These are phyloP conservation scores for Cryptotermes secundus DNA, from an alignment of 1,140 invertebrate genomes.

Conservation along the genomic window DNA sequence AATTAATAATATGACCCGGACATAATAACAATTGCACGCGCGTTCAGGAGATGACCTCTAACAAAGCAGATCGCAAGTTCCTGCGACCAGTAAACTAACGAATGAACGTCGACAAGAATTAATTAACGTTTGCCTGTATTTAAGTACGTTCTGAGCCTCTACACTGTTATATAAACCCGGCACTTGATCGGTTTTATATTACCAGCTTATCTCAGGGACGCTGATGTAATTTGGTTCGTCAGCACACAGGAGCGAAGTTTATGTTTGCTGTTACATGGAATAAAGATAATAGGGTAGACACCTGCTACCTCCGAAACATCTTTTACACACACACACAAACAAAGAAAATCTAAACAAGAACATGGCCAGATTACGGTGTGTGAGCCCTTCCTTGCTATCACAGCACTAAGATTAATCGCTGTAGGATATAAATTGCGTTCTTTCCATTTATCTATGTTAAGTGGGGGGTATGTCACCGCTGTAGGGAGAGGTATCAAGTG, in stretches of 20 bases:
- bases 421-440: no score
- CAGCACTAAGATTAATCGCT: no score
- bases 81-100: neutral
- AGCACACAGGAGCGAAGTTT: neutral
- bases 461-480: no score
- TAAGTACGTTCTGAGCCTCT: neutral
- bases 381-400: no score
- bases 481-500: no score
- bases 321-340: no score
- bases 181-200: conserved; percentile 10
- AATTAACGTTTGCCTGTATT: neutral
- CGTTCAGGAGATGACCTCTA: no score
- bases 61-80: no score
- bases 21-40: no score
- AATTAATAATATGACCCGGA: no score
- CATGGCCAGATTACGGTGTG: neutral
- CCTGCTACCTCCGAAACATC: neutral
- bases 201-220: conserved; percentile 4
- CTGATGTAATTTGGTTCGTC: conserved; percentile 11
- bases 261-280: neutral
- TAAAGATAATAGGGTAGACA: neutral
- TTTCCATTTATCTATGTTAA: no score
- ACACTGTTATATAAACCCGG: neutral
- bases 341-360: neutral
- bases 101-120: neutral